Evolutionary conservation across 1,140 invertebrate genomes (phyloP), one percentile per base, ranked within the genome.

Genomic region (Heliconius nattereri): DNA sequence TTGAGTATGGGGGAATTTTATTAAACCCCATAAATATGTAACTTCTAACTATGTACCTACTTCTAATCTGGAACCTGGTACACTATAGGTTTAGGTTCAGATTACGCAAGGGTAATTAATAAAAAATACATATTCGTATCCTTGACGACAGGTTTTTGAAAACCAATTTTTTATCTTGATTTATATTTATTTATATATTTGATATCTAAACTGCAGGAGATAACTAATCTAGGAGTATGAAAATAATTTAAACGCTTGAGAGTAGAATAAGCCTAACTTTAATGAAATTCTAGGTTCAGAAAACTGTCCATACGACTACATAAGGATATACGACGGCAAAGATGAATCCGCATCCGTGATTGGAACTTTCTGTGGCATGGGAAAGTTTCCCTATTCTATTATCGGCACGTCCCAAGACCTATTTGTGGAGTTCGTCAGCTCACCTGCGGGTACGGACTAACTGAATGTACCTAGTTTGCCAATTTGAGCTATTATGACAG

Each of bases 341-440:
- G 97, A 98, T 87, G 97, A 98, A 79, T 96, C 96, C 32, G 96
- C 97, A 57, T 96, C 97, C 1, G 96, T 98, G 19, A 98, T 99
- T 82, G 98, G 98, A 40, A 98, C 97, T 6, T 98, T 99, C 87
- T 98, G 98, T 87, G 98, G 98, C 8, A 97, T 98, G 96, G 98
- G 98, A 40, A 98, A 98, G 90, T 98, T 98, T 86, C 98, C 98
- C 0, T 98, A 98, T 93, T 98, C 98, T 81, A 98, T 99, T 84
- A 98, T 98, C 84, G 98, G 98, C 8, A 98, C 98, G 20, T 98
- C 98, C 32, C 96, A 97, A 81, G 97, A 98, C 86, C 95, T 99
- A 75, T 98, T 98, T 87, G 97, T 99, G 3, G 98, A 98, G 90
- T 99, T 98, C 89, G 97, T 98, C 29, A 98, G 97, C 16, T 98